Percentiles rank a stretch among this genome's conserved stretches.
These are phyloP conservation scores for Dicranocentrus wangi DNA, from an alignment of 2,888 invertebrate genomes.

Conservation along the genomic window DNA sequence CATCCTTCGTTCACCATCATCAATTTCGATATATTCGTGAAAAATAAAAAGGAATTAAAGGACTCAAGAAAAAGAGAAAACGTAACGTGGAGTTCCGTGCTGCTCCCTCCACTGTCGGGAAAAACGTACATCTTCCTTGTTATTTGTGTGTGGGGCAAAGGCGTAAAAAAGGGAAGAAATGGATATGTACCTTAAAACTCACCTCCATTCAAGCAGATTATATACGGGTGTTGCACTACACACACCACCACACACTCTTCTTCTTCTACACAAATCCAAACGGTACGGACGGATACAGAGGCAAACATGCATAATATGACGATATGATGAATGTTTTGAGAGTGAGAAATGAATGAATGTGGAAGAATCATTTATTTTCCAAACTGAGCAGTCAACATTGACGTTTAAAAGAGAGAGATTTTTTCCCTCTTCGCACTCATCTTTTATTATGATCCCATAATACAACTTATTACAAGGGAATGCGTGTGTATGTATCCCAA, in stretches of 20 bases:
- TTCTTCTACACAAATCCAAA: not conserved
- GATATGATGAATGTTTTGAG: conserved; percentile 59
- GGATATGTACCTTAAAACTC: conserved; percentile 13
- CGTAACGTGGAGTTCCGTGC: conserved; percentile 2
- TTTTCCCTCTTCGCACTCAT: conserved; percentile 44
- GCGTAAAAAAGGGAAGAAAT: not conserved
- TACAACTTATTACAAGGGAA: conserved; percentile 41
- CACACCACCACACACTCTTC: not conserved
- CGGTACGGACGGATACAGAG: not conserved
- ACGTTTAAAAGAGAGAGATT: conserved; percentile 54
- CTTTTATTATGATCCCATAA: conserved; percentile 38
- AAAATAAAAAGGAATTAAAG: conserved; percentile 20
- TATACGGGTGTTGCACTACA: too few relatives aligned
- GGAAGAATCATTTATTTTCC: conserved; percentile 59
- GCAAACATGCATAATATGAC: conserved; percentile 50
- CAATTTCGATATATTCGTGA: conserved; percentile 40
- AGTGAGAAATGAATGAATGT: conserved; percentile 60
- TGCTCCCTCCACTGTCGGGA: not conserved
- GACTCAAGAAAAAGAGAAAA: not conserved
- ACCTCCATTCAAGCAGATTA: too few relatives aligned
- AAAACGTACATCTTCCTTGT: too few relatives aligned
- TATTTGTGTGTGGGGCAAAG: conserved; percentile 19
- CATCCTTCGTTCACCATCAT: conserved; percentile 40
- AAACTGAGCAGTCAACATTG: conserved; percentile 57
- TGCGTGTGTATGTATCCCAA: not conserved